Conservation (phyloP, 1,140 invertebrate species). For the Drosophila willistoni region DNA sequence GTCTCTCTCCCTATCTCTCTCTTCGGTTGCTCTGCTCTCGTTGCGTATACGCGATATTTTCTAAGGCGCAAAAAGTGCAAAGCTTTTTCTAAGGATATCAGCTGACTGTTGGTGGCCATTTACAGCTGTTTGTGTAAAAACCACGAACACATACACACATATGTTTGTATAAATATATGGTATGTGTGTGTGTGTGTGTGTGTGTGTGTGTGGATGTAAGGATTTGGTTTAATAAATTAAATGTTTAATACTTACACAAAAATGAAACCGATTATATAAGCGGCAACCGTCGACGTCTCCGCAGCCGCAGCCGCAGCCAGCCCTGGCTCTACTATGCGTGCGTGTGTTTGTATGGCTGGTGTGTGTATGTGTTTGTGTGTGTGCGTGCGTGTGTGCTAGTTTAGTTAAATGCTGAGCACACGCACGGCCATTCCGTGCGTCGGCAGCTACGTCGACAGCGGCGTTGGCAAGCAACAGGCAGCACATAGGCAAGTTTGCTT, state of each 20-base stretch:
- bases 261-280: conserved; percentile 78
- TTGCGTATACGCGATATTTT: conserved; percentile 60
- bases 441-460: conserved; percentile 21
- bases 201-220: conserved; percentile 37
- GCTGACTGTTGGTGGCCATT: conserved; percentile 30
- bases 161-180: conserved; percentile 19
- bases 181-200: conserved; percentile 38
- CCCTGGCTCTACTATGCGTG: conserved; percentile 23
- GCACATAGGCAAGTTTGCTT: conserved; percentile 76
- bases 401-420: conserved; percentile 75
- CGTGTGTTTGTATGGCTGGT: background rate
- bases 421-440: conserved; percentile 49
- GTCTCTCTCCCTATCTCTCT: conserved; percentile 42
- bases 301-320: conserved; percentile 9
- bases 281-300: conserved; percentile 12
- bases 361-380: conserved; percentile 34
- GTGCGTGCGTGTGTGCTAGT: conserved; percentile 67
- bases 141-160: conserved; percentile 30
- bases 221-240: conserved; percentile 60
- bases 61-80: conserved; percentile 61
- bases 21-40: background rate
- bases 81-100: conserved; percentile 56
- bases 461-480: conserved; percentile 31
- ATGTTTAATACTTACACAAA: conserved; percentile 66
- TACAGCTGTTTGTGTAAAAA: conserved; percentile 49